Evolutionary conservation across 2,888 invertebrate species (phyloP).

Genomic region (Cataglyphis cursor): DNA sequence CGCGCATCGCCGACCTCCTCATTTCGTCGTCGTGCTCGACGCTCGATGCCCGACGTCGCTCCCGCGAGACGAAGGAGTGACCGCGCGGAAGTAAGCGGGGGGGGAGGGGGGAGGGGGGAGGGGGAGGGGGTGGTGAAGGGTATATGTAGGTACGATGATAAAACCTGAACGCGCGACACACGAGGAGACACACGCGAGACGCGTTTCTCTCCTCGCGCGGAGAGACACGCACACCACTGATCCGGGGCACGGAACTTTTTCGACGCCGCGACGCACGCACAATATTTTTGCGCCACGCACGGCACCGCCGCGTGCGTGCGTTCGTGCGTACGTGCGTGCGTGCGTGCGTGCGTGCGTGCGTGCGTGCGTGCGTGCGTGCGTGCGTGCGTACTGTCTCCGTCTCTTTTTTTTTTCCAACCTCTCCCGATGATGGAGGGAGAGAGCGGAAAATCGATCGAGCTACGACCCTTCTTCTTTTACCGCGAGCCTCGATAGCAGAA

Average conservation of each 20-base stretch:
- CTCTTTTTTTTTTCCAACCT: slow-evolving; percentile 64
- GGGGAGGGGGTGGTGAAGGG: not conserved
- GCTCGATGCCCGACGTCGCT: slow-evolving; percentile 28
- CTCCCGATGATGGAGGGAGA: slow-evolving; percentile 65
- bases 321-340: slow-evolving; percentile 52
- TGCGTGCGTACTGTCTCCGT: slow-evolving; percentile 57
- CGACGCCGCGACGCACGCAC: slow-evolving; percentile 30
- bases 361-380: slow-evolving; percentile 50
- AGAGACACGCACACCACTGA: slow-evolving; percentile 43
- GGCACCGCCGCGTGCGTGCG: slow-evolving; percentile 39
- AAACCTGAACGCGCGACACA: not conserved
- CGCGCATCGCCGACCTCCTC: slow-evolving; percentile 30
- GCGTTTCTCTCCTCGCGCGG: slow-evolving; percentile 32
- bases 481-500: slow-evolving; percentile 50
- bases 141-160: not conserved
- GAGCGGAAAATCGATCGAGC: slow-evolving; percentile 85
- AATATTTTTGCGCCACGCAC: slow-evolving; percentile 73
- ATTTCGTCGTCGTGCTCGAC: slow-evolving; percentile 31
- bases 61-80: not conserved
- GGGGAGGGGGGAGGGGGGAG: not conserved
- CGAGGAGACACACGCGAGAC: not conserved
- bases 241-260: slow-evolving; percentile 24
- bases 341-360: slow-evolving; percentile 52
- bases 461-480: slow-evolving; percentile 71
- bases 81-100: slow-evolving; percentile 1